These are phyloP conservation scores for Tiliacea aurago DNA, from an alignment of 2,888 invertebrate genomes.

Conservation along the genomic window DNA sequence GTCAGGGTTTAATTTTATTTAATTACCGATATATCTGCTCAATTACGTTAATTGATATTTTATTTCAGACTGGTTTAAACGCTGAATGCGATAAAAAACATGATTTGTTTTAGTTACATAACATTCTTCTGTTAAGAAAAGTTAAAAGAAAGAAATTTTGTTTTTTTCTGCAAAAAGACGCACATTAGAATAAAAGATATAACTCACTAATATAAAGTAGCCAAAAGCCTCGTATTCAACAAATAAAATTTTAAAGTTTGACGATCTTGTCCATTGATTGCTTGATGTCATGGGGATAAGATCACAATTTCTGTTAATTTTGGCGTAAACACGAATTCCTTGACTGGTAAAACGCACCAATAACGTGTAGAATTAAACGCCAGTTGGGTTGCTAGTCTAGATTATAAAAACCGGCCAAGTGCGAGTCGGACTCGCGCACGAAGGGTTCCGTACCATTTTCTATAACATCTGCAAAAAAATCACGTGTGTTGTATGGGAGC, in stretches of 20 bases:
- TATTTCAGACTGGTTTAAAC: background rate
- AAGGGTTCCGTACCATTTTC: too few relatives aligned
- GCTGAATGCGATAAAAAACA: background rate
- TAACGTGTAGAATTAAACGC: conserved; percentile 6
- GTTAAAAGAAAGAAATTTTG: too few relatives aligned
- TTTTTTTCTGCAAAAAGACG: too few relatives aligned
- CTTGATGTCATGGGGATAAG: too few relatives aligned
- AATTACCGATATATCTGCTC: conserved; percentile 1
- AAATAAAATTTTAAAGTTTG: too few relatives aligned
- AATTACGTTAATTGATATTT: conserved; percentile 12
- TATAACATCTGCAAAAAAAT: too few relatives aligned
- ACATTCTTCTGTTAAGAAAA: background rate
- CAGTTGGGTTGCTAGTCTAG: background rate
- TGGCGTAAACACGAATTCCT: background rate
- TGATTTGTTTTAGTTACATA: background rate
- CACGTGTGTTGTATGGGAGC: too few relatives aligned
- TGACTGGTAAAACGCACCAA: background rate
- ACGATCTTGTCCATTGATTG: too few relatives aligned
- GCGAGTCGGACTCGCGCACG: too few relatives aligned
- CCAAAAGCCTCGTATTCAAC: too few relatives aligned
- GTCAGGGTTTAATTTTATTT: background rate
- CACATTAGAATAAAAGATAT: too few relatives aligned
- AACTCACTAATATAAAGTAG: too few relatives aligned
- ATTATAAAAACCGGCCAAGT: background rate
- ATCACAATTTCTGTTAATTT: background rate